A percentile compares a stretch with the other conserved stretches of the same genome.
These are phyloP conservation scores for Seriola quinqueradiata DNA, from an alignment of 2,113 vertebrate species.

Conservation along the genomic window DNA sequence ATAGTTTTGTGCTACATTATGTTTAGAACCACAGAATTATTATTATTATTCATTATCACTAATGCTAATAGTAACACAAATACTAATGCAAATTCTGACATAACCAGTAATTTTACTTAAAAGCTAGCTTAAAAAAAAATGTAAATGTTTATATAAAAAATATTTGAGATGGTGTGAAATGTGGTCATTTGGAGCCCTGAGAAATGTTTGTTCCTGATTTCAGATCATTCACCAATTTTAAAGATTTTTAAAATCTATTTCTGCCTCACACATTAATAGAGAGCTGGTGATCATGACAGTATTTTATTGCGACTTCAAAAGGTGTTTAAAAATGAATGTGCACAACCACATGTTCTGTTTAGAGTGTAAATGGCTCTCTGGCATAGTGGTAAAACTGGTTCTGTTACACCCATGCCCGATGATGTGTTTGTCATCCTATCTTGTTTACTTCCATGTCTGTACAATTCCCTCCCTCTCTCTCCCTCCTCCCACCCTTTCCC, in stretches of 20 bases:
- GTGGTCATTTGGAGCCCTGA: not conserved
- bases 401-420: conserved; percentile 12
- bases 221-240: not conserved
- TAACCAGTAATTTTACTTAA: not conserved
- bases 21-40: not conserved
- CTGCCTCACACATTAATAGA: not conserved
- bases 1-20: not conserved
- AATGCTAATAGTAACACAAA: not conserved
- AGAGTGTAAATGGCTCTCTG: not conserved
- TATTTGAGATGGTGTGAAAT: not conserved
- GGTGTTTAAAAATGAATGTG: not conserved
- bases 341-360: not conserved
- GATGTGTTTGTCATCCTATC: conserved; percentile 46
- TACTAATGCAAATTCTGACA: not conserved
- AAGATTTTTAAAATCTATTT: not conserved
- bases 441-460: conserved; percentile 58
- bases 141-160: not conserved
- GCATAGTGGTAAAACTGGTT: conserved; percentile 32
- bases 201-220: not conserved
- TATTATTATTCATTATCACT: not conserved
- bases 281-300: not conserved
- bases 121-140: not conserved
- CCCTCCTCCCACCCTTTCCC: conserved; percentile 27
- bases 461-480: conserved; percentile 13
- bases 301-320: not conserved